A percentile compares a stretch with the other conserved stretches of the same genome.
Conservation (phyloP, 2,113 vertebrate genomes). For the Mastomys natalensis region DNA sequence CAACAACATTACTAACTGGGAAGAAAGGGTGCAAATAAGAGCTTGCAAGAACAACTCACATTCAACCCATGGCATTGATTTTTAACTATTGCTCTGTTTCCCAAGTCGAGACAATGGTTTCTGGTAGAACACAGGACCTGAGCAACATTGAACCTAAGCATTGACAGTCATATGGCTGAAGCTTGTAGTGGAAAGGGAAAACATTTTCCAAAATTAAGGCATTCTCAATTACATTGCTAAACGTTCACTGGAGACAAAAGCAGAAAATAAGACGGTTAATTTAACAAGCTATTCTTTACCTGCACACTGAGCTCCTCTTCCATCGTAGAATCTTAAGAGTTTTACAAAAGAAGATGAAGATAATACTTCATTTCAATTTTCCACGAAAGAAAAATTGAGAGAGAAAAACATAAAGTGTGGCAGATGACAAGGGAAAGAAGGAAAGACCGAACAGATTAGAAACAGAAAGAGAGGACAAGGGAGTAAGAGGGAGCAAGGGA, state of each 20-base stretch:
- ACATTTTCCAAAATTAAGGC: not conserved
- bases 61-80: not conserved
- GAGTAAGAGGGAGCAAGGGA: not conserved
- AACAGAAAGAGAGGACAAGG: not conserved
- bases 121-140: not conserved
- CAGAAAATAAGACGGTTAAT: not conserved
- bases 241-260: not conserved
- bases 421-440: not conserved
- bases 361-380: not conserved
- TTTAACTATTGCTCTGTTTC: not conserved
- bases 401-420: not conserved
- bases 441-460: not conserved
- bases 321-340: not conserved
- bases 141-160: not conserved
- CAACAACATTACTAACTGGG: not conserved
- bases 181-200: not conserved
- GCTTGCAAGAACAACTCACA: not conserved
- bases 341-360: not conserved
- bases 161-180: not conserved
- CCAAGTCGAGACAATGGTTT: not conserved
- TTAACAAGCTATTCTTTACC: not conserved
- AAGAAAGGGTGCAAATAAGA: not conserved
- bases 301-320: not conserved
- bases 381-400: not conserved
- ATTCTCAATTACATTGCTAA: not conserved